Percentiles rank a stretch among this genome's conserved stretches.
Conservation (phyloP, 2,888 invertebrate species). For the Myathropa florea region DNA sequence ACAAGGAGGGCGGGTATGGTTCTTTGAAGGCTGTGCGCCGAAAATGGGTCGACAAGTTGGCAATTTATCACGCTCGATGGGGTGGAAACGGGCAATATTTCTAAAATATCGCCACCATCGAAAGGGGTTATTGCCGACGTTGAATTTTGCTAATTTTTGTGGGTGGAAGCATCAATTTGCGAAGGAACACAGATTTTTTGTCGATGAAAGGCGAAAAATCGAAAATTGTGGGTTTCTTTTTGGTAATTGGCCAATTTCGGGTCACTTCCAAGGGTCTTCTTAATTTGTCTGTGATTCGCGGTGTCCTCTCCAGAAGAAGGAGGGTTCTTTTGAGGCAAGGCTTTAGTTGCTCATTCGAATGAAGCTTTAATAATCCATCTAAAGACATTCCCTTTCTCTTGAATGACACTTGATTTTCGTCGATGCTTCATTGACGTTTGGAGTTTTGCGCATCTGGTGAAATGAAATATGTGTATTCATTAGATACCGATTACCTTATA, state of each 20-base stretch:
- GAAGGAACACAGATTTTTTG: too few relatives aligned
- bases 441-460: too few relatives aligned
- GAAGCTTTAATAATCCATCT: too few relatives aligned
- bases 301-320: too few relatives aligned
- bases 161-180: not conserved
- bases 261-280: not conserved
- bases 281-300: not conserved
- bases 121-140: too few relatives aligned
- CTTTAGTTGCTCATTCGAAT: too few relatives aligned
- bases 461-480: too few relatives aligned
- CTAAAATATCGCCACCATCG: not conserved
- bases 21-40: not conserved
- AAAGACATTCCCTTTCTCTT: too few relatives aligned
- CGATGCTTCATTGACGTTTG: too few relatives aligned
- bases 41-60: not conserved
- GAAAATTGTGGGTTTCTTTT: not conserved
- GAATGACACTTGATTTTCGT: too few relatives aligned
- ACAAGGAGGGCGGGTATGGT: not conserved
- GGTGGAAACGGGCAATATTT: not conserved
- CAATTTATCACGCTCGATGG: not conserved
- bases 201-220: not conserved
- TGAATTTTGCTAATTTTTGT: not conserved
- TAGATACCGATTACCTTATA: too few relatives aligned
- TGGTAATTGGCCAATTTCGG: not conserved
- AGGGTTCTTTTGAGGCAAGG: too few relatives aligned